Percentiles rank a stretch among this genome's conserved stretches.
These are phyloP conservation scores for Dyspetes luteomarginatus DNA, from an alignment of 2,888 invertebrate species.

Conservation along the genomic window DNA sequence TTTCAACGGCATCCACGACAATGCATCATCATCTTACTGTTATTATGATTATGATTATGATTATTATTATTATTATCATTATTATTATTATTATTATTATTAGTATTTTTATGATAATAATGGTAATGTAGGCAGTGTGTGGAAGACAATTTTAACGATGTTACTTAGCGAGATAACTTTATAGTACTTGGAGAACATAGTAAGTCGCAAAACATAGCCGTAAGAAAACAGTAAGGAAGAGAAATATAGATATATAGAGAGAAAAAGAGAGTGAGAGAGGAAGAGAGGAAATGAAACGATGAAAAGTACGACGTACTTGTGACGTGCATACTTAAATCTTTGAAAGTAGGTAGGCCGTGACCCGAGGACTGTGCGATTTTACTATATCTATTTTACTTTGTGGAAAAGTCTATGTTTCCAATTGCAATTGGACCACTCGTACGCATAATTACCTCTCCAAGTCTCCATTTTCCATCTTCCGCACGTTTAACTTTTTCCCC, in stretches of 20 bases:
- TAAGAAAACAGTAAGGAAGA: background rate
- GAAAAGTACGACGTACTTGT: constrained; percentile 33
- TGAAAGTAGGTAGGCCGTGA: constrained; percentile 42
- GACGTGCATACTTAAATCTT: constrained; percentile 52
- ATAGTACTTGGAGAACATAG: background rate
- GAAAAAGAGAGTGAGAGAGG: background rate
- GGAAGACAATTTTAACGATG: background rate
- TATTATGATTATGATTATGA: background rate
- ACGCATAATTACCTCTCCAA: constrained; percentile 60
- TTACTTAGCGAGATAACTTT: background rate
- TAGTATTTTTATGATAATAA: background rate
- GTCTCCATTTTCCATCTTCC: constrained; percentile 55
- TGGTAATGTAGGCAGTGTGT: background rate
- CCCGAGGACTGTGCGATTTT: constrained; percentile 11
- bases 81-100: background rate
- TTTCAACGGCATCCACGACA: too few relatives aligned
- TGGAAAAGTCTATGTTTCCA: constrained; percentile 25
- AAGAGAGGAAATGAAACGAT: background rate
- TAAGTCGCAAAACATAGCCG: background rate
- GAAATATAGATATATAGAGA: background rate
- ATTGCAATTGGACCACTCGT: constrained; percentile 50
- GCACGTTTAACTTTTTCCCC: constrained; percentile 52
- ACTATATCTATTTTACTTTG: constrained; percentile 18
- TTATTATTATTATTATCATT: background rate
- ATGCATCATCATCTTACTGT: too few relatives aligned